A percentile compares a stretch with the other conserved stretches of the same genome.
Evolutionary conservation across 2,113 vertebrate genomes (phyloP).

Genomic region (Clarias gariepinus): DNA sequence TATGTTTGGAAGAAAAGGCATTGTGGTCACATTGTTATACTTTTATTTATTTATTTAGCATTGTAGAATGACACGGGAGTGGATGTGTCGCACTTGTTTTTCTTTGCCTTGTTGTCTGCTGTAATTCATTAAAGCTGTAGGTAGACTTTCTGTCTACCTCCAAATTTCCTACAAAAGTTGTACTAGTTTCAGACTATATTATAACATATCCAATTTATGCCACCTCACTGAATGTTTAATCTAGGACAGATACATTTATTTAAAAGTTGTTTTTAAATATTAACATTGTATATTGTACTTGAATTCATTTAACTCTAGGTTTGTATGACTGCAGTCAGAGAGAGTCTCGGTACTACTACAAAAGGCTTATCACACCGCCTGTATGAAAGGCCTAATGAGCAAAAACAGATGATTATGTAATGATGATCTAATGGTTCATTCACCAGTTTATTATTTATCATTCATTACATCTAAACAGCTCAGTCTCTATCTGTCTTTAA

Average conservation of each 20-base stretch:
- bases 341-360: background rate
- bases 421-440: background rate
- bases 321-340: background rate
- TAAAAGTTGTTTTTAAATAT: background rate
- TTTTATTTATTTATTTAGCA: constrained; percentile 53
- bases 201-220: background rate
- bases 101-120: background rate
- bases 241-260: background rate
- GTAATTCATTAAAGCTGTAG: background rate
- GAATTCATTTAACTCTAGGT: background rate
- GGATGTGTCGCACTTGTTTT: constrained; percentile 40
- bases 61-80: constrained; percentile 59
- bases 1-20: constrained; percentile 56
- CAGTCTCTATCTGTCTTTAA: background rate
- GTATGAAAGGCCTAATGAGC: background rate
- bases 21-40: constrained; percentile 69
- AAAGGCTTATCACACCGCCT: background rate
- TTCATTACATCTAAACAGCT: background rate
- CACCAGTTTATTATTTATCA: background rate
- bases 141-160: constrained; percentile 21
- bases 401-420: background rate
- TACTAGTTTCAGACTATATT: constrained; percentile 22
- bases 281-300: background rate
- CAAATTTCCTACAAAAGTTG: constrained; percentile 14
- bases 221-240: background rate